Conservation (phyloP, 2,113 vertebrate species). For the Clarias macrocephalus region DNA sequence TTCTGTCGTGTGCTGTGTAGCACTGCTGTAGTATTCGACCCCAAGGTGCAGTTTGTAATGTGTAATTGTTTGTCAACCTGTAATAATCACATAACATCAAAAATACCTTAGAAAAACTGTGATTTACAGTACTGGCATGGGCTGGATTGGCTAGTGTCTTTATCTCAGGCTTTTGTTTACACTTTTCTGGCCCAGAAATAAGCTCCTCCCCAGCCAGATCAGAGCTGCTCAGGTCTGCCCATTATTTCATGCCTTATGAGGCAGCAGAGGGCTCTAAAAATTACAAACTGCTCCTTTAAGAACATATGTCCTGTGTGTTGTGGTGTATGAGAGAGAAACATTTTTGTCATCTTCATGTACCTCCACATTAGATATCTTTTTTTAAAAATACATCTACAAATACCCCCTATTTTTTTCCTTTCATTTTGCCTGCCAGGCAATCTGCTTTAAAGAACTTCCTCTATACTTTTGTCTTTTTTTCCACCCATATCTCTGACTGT, state of each 20-base stretch:
- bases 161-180: constrained; percentile 28
- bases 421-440: constrained; percentile 23
- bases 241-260: constrained; percentile 10
- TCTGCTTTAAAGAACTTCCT: constrained; percentile 37
- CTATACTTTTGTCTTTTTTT: constrained; percentile 4
- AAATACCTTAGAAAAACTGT: constrained; percentile 10
- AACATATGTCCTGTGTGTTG: constrained; percentile 14
- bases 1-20: not conserved
- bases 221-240: constrained; percentile 31
- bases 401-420: not conserved
- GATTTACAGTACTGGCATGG: constrained; percentile 11
- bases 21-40: not conserved
- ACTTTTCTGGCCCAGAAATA: constrained; percentile 23
- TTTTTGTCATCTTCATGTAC: not conserved
- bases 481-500: constrained; percentile 1
- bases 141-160: not conserved
- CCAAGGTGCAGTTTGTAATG: constrained; percentile 3
- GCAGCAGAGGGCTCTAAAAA: constrained; percentile 19
- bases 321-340: not conserved
- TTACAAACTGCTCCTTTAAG: constrained; percentile 29
- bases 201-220: constrained; percentile 21
- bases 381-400: not conserved
- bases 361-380: constrained; percentile 11
- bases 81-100: constrained; percentile 4
- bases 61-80: constrained; percentile 6